These are phyloP conservation scores for Aepyceros melampus DNA, from an alignment of 2,113 vertebrate genomes.

Conservation along the genomic window DNA sequence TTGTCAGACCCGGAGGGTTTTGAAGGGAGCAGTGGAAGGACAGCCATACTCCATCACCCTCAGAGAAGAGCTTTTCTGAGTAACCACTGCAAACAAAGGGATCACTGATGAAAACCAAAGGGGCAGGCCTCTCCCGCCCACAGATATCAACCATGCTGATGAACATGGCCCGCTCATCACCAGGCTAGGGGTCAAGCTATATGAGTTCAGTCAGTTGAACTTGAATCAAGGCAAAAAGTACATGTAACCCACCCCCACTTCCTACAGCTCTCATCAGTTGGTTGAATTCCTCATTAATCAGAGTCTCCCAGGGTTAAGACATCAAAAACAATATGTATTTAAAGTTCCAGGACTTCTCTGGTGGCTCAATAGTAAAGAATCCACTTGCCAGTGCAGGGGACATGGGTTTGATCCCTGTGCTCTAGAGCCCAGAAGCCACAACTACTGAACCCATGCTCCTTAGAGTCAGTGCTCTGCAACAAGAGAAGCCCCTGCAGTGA, in stretches of 20 bases:
- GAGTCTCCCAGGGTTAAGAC: background rate
- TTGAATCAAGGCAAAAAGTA: constrained; percentile 9
- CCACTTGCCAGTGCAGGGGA: background rate
- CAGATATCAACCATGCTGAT: background rate
- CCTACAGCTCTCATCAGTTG: background rate
- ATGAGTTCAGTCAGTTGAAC: background rate
- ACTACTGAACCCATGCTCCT: background rate
- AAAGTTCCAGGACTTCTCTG: background rate
- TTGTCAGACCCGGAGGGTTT: background rate
- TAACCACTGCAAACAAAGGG: background rate
- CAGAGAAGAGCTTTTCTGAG: background rate
- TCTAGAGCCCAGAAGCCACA: background rate
- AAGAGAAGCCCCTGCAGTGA: background rate
- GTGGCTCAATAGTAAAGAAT: background rate
- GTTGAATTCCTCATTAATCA: background rate
- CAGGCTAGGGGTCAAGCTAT: background rate
- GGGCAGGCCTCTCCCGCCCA: background rate
- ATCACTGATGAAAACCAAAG: constrained; percentile 34
- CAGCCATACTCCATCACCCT: background rate
- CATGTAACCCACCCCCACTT: background rate
- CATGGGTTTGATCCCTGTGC: background rate
- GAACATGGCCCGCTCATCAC: background rate
- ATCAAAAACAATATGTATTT: background rate
- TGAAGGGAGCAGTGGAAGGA: background rate
- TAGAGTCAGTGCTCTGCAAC: background rate